Evolutionary conservation across 1,140 invertebrate genomes (phyloP).

Genomic region (Drosophila ohnishii): DNA sequence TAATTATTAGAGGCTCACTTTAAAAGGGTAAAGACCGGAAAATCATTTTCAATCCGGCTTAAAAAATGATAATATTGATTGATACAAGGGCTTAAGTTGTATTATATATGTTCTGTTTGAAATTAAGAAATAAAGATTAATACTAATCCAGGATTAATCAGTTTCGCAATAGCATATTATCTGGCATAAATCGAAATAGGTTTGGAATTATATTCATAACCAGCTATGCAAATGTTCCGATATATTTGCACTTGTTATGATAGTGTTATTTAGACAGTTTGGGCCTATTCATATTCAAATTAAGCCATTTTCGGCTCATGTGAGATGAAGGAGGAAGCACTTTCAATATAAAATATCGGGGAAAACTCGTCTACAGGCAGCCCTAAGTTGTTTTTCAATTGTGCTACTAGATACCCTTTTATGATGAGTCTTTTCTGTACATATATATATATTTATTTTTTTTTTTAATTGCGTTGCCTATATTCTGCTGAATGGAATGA

Average conservation of each 20-base stretch:
- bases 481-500: constrained; percentile 34
- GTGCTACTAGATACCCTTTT: constrained; percentile 7
- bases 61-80: neutral
- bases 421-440: constrained; percentile 6
- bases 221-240: constrained; percentile 35
- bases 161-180: no score
- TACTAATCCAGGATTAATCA: neutral
- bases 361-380: constrained; percentile 23
- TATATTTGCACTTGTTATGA: constrained; percentile 41
- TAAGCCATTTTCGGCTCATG: constrained; percentile 47
- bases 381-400: constrained; percentile 34
- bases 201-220: constrained; percentile 27
- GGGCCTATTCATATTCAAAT: constrained; percentile 46
- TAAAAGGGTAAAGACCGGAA: neutral
- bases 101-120: neutral
- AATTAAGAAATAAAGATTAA: neutral
- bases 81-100: neutral
- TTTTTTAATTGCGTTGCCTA: constrained; percentile 34
- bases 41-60: neutral
- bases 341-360: neutral
- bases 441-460: neutral
- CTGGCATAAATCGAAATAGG: neutral
- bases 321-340: constrained; percentile 15
- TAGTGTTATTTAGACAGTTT: constrained; percentile 42
- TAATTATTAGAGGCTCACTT: neutral